Conservation (phyloP, 2,888 invertebrate species). For the Steinernema carpocapsae region DNA sequence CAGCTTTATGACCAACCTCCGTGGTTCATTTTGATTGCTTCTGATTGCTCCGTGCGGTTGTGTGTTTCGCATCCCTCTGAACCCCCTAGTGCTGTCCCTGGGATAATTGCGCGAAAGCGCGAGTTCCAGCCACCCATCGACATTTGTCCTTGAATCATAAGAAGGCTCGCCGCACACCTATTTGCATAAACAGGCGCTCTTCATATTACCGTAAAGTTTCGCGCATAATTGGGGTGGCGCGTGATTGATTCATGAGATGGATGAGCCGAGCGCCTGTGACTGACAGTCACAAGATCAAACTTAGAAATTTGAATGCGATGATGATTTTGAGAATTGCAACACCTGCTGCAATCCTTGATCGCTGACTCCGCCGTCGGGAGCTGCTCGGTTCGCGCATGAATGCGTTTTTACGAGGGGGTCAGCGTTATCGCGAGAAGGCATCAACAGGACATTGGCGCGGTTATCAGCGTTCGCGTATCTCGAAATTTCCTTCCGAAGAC, state of each 20-base stretch:
- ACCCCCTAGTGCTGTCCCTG: no score
- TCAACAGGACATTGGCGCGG: background rate
- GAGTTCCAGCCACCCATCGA: no score
- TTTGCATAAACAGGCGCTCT: conserved; percentile 11
- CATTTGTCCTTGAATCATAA: conserved; percentile 2
- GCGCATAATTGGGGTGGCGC: conserved; percentile 11
- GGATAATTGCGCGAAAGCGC: no score
- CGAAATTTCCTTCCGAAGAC: conserved; percentile 21
- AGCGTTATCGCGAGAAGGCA: conserved; percentile 2
- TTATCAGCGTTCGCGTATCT: conserved; percentile 29
- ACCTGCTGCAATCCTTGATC: background rate
- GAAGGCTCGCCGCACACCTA: background rate
- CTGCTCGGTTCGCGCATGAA: background rate
- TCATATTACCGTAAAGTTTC: background rate
- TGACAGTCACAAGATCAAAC: conserved; percentile 21
- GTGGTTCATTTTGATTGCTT: no score
- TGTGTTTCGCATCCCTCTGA: no score
- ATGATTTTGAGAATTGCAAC: conserved; percentile 8
- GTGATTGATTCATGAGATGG: background rate
- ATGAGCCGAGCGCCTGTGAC: background rate
- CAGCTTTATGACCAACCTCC: no score
- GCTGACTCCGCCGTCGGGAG: background rate
- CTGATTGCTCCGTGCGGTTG: no score
- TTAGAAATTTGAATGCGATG: conserved; percentile 5
- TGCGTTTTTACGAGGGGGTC: conserved; percentile 29